Percentiles rank a stretch among this genome's conserved stretches.
phyloP scores from a whole-genome alignment of 2,888 invertebrate species.

The Hirtodrosophila duncani region DNA sequence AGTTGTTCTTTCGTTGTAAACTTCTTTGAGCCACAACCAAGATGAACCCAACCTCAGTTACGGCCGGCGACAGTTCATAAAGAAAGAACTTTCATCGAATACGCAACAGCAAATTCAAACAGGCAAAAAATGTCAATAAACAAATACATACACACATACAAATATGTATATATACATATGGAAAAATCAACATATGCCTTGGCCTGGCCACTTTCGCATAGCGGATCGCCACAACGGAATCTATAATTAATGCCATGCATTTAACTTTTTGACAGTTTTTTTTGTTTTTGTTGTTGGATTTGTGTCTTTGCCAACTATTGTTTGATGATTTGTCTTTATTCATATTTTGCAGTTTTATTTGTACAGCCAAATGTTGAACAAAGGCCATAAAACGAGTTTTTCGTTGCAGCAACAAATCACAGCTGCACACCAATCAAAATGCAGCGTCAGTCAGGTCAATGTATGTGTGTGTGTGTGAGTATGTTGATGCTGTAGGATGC shows the following conservation, averaged over 20 bases:
- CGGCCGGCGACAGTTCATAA: constrained; percentile 9
- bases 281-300: constrained; percentile 9
- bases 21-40: constrained; percentile 1
- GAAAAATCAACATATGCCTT: constrained; percentile 21
- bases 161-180: background rate
- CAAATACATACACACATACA: no score
- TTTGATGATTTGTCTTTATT: constrained; percentile 32
- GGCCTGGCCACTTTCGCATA: constrained; percentile 53
- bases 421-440: constrained; percentile 24
- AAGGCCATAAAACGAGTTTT: constrained; percentile 13
- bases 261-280: constrained; percentile 32
- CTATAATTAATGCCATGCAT: constrained; percentile 68
- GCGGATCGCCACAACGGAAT: constrained; percentile 59
- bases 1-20: background rate
- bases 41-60: background rate
- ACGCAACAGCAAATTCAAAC: background rate
- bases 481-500: constrained; percentile 14
- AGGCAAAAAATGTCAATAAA: constrained; percentile 10
- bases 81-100: constrained; percentile 42
- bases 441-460: constrained; percentile 3
- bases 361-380: constrained; percentile 26
- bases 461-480: background rate
- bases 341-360: constrained; percentile 4
- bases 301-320: constrained; percentile 50
- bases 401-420: constrained; percentile 15